These are phyloP conservation scores for Leptinotarsa tumamoca DNA, from an alignment of 2,888 invertebrate species.

Conservation along the genomic window DNA sequence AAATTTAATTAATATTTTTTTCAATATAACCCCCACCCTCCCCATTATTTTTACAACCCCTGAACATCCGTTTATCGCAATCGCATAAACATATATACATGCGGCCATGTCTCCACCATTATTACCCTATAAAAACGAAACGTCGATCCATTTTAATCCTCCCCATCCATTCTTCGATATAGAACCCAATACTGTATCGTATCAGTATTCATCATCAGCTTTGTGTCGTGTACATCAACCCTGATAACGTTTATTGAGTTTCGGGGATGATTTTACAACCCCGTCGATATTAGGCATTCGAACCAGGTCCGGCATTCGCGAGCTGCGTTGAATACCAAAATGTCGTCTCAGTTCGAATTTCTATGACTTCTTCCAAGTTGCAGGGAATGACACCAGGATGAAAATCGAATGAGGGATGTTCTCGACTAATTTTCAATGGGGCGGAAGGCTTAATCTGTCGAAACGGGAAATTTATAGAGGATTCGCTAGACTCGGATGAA, in stretches of 20 bases:
- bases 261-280: background rate
- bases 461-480: background rate
- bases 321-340: conserved; percentile 6
- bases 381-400: background rate
- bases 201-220: conserved; percentile 12
- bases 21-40: too few relatives aligned
- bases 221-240: conserved; percentile 17
- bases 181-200: background rate
- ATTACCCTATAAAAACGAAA: background rate
- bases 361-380: background rate
- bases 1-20: background rate
- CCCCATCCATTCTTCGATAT: background rate
- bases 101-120: background rate
- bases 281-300: conserved; percentile 9
- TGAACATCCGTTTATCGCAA: background rate
- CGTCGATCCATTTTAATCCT: background rate
- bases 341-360: background rate
- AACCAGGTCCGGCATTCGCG: background rate
- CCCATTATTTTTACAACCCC: background rate
- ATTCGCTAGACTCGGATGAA: background rate
- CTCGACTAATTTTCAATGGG: conserved; percentile 1
- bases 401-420: background rate
- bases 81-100: background rate
- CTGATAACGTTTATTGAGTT: conserved; percentile 1
- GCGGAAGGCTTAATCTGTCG: background rate